Base-by-base conservation (phyloP, 2,113 vertebrate species). In the Geococcyx californianus region DNA sequence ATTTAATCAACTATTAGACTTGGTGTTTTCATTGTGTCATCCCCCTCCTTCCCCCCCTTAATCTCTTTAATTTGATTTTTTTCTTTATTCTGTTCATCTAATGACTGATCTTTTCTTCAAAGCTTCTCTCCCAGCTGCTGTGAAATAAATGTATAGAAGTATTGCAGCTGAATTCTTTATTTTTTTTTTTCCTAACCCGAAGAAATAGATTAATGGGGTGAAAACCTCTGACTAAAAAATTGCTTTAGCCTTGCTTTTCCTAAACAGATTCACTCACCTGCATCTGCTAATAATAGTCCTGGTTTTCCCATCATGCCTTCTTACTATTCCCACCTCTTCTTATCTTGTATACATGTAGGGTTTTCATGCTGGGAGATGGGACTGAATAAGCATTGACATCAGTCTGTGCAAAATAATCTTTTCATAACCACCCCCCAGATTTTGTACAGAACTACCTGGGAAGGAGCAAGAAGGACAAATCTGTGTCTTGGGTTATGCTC, bases 61-160 rank as follows among this genome's bases (percentile, higher is more conserved):
- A 19, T 72, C 25, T 59, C 40, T 91, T 80, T 40, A 91, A 93
- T 89, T 75, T 80, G 10, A 28, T 94, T 68, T 79, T 38, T 75
- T 44, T 64, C 47, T 81, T 89, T 81, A 67, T 75, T 84, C 63
- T 77, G 34, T 49, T 77, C 74, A 31, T 72, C 14, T 67, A 87
- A 89, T 70, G 60, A 54, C 52, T 62, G 73, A 49, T 52, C 47
- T 86, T 96, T 94, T 69, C 77, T 94, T 94, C 70, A 90, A 93
- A 89, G 54, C 66, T 81, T 80, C 90, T 90, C 68, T 31, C n/a
- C 52, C 70, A 81, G 14, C 64, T 81, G 84, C 59, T 60, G 26
- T 18, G 17, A 49, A 73, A 83, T 49, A 91, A 82, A 74, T 66
- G 15, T 2, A 5, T 44, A 12, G 38, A 81, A 3, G 17, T 38